A percentile compares a stretch with the other conserved stretches of the same genome.
These are phyloP conservation scores for Gymnorhina tibicen DNA, from an alignment of 2,113 vertebrate species.

Conservation along the genomic window DNA sequence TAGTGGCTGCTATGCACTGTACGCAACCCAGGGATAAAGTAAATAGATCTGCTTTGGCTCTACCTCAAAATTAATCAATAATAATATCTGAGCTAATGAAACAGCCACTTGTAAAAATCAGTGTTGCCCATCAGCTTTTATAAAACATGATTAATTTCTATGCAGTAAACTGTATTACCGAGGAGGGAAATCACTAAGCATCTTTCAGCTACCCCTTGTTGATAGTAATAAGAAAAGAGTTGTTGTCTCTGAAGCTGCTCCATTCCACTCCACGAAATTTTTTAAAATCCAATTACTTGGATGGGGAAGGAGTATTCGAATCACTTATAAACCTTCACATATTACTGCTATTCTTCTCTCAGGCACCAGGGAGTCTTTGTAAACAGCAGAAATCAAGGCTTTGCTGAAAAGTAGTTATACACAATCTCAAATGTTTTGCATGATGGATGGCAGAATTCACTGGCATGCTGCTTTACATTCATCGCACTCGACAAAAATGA, in stretches of 20 bases:
- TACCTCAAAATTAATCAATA: slow-evolving; percentile 16
- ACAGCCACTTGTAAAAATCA: not conserved
- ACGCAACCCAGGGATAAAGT: not conserved
- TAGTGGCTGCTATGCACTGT: not conserved
- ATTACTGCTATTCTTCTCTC: not conserved
- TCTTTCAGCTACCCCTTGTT: not conserved
- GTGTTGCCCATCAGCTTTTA: not conserved
- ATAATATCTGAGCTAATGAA: slow-evolving; percentile 16
- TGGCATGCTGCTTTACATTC: not conserved
- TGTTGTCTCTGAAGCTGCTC: not conserved
- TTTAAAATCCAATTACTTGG: slow-evolving; percentile 13
- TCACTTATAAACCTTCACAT: not conserved
- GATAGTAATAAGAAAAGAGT: not conserved
- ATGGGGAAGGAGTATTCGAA: not conserved
- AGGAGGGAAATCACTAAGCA: not conserved
- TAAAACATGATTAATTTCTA: not conserved
- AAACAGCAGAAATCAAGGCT: not conserved
- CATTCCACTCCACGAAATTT: not conserved
- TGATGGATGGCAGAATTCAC: not conserved
- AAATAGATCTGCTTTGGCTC: not conserved
- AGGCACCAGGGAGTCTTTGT: not conserved
- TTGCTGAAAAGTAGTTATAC: not conserved
- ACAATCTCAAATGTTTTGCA: not conserved
- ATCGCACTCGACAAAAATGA: not conserved
- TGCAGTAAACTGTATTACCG: not conserved